Evolutionary conservation across 2,113 vertebrate genomes (phyloP).

Genomic region (Tragelaphus scriptus): DNA sequence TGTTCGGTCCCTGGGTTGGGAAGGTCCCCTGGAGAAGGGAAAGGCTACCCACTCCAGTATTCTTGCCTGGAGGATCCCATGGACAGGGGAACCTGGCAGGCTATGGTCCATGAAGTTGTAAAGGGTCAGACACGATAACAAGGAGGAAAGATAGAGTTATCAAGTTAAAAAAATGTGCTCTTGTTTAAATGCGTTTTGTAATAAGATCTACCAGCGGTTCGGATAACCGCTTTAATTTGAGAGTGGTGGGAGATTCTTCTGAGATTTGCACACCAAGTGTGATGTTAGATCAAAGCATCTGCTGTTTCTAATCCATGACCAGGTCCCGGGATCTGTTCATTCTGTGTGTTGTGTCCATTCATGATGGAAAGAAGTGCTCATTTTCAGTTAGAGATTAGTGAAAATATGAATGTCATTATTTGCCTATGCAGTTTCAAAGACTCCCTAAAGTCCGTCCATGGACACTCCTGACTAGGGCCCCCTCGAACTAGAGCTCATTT

Average conservation of each 20-base stretch:
- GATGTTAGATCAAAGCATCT: background rate
- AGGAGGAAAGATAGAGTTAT: background rate
- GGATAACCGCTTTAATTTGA: background rate
- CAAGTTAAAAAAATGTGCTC: background rate
- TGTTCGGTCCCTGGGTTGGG: background rate
- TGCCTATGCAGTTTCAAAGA: background rate
- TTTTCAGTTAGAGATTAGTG: background rate
- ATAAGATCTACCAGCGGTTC: background rate
- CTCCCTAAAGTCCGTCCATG: background rate
- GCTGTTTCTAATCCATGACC: background rate
- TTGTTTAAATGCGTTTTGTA: background rate
- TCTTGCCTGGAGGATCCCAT: background rate
- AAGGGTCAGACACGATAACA: background rate
- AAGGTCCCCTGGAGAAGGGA: background rate
- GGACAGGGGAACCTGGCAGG: background rate
- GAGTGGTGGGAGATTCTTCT: rapidly evolving
- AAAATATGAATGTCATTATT: background rate
- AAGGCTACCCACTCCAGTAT: background rate
- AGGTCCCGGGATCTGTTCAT: rapidly evolving
- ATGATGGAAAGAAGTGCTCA: background rate
- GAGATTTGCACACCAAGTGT: background rate
- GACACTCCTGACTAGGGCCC: background rate
- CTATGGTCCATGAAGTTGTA: background rate
- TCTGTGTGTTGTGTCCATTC: background rate
- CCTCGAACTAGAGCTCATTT: rapidly evolving